A percentile compares a stretch with the other conserved stretches of the same genome.
Conservation (phyloP, 37 sponge, comb jelly and placozoan genomes). For the Sycon ciliatum region DNA sequence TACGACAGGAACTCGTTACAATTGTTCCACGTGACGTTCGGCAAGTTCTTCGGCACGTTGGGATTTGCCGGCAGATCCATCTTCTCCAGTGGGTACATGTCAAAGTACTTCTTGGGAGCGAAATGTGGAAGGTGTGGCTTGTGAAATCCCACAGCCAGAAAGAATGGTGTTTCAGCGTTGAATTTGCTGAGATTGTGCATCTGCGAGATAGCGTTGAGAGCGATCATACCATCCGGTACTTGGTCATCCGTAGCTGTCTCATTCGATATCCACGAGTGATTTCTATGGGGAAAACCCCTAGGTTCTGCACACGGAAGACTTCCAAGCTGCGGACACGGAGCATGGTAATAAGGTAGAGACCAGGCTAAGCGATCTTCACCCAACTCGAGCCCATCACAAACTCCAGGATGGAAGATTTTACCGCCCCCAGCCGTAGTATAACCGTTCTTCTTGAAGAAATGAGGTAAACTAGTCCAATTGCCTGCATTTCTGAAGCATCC, state of each 20-base stretch:
- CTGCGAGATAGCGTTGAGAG: conserved; percentile 11
- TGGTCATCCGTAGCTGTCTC: neutral
- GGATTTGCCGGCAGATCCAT: conserved; percentile 14
- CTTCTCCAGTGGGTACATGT: conserved; percentile 23
- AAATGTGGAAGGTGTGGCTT: conserved; percentile 34
- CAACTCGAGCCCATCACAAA: conserved; percentile 24
- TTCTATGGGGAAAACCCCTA: no score
- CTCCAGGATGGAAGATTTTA: conserved; percentile 33
- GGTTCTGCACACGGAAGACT: no score
- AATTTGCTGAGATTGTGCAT: neutral
- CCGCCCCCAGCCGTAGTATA: conserved; percentile 25
- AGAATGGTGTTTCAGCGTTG: conserved; percentile 22
- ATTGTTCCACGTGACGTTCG: conserved; percentile 21
- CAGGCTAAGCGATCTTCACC: conserved; percentile 12
- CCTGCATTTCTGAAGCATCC: conserved; percentile 22
- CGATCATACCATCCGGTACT: conserved; percentile 24
- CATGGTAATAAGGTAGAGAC: conserved; percentile 19
- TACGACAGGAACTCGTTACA: neutral
- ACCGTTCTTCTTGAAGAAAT: conserved; percentile 38
- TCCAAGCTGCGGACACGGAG: no score
- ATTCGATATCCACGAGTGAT: conserved; percentile 16
- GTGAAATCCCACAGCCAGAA: conserved; percentile 34
- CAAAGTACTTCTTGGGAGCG: conserved; percentile 19
- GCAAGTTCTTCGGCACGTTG: conserved; percentile 12
- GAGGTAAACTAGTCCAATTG: conserved; percentile 32